Base-by-base conservation (phyloP, 2,888 invertebrate genomes). In the Luperina nickerlii region DNA sequence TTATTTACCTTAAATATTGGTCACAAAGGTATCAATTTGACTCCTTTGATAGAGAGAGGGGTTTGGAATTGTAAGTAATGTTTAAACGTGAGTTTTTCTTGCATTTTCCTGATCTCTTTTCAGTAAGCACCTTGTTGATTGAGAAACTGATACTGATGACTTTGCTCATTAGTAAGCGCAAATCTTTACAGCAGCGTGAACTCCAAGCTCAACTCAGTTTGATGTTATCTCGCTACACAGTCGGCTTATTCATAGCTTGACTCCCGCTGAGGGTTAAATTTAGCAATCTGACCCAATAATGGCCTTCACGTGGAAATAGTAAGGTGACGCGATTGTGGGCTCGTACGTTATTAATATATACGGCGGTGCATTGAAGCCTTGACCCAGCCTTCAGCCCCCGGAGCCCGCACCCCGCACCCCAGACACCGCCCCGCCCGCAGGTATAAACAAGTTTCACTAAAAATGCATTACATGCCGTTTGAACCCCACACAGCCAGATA, bases 311-410 rank as follows among this genome's bases (percentile, higher is more conserved):
- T 90, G 88, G 90, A 92, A 92, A 93, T 93, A 91, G 85, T 89
- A 86, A 87, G 87, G 89, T 89, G 91, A 87, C 89, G 85, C 88
- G 89, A 92, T 92, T 88, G 92, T 88, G 88, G 86, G 88, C 87
- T 88, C 88, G 90, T 89, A 89, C 84, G 90, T 89, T 91, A 92
- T 91, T 91, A 91, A 91, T 92, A 92, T 87, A 89, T 74, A 80
- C 87, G 85, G 80, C 89, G 90, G 90, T 94, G 95, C 93, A 94
- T 90, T 89, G 87, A 79, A 88, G 90, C 96, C 96, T 95, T 96
- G 96, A 94, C 96, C 95, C 77, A 92, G 89, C 95, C 95, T 95
- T 95, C 93, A 92, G 92, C 87, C 76, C 74, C 82, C 87, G 77
- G 83, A 63, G 65, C 69, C 85, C 73, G 42, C 78, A 66, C 78